These are phyloP conservation scores for Cololabis saira DNA, from an alignment of 2,113 vertebrate genomes.

Conservation along the genomic window DNA sequence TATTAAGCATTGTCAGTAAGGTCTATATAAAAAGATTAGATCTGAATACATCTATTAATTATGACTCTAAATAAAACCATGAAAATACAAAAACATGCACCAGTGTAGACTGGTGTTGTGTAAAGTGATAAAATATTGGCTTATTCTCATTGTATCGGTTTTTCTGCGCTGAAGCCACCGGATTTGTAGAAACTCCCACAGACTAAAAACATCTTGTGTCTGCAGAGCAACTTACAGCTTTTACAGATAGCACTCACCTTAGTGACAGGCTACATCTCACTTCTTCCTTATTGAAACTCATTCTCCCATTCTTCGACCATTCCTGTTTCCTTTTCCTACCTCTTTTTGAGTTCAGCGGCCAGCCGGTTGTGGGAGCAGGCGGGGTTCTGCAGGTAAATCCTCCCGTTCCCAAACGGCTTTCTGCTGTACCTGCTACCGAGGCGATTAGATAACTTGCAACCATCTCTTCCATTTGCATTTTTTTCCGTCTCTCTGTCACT, in stretches of 20 bases:
- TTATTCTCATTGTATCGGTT: no score
- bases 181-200: background rate
- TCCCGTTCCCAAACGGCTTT: slow-evolving; percentile 38
- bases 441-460: slow-evolving; percentile 26
- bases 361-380: no score
- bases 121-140: no score
- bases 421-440: slow-evolving; percentile 60
- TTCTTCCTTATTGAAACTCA: slow-evolving; percentile 11
- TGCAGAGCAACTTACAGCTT: slow-evolving; percentile 17
- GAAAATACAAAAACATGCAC: no score
- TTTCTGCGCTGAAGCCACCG: no score
- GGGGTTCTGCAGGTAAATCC: slow-evolving; percentile 55
- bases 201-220: slow-evolving; percentile 11
- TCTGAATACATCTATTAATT: no score
- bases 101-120: no score
- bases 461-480: background rate
- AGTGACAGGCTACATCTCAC: slow-evolving; percentile 25
- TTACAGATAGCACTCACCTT: slow-evolving; percentile 30
- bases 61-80: no score
- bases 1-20: no score
- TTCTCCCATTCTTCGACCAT: background rate
- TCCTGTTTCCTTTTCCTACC: background rate
- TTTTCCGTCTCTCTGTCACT: background rate
- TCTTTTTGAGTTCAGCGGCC: slow-evolving; percentile 16
- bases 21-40: no score